phyloP scores from a whole-genome alignment of 2,797 vertebrate species.

The Fistularia commersonii region DNA sequence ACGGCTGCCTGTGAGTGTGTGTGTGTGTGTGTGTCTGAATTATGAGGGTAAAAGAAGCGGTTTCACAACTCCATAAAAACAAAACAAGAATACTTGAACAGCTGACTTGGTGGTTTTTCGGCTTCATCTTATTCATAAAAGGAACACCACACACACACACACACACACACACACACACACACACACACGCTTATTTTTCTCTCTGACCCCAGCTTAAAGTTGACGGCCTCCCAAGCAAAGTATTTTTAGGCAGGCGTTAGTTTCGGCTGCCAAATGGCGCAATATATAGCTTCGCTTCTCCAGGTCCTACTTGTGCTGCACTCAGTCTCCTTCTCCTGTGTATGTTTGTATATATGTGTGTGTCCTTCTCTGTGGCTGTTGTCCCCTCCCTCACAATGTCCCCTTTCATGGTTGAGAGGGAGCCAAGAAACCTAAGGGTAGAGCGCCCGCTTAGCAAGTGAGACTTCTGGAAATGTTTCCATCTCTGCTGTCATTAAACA shows the following conservation, averaged over 20 bases:
- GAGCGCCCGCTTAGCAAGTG: constrained; percentile 32
- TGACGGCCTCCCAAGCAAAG: constrained; percentile 53
- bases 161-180: constrained; percentile 11
- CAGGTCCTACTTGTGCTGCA: constrained; percentile 35
- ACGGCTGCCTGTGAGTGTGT: constrained; percentile 15
- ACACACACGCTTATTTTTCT: constrained; percentile 40
- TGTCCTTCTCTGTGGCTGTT: constrained; percentile 11
- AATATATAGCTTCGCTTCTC: constrained; percentile 65
- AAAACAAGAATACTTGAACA: constrained; percentile 53
- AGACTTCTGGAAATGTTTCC: constrained; percentile 43
- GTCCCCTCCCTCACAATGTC: constrained; percentile 12
- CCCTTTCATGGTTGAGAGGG: constrained; percentile 12
- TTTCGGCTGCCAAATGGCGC: constrained; percentile 59
- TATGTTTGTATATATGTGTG: neutral
- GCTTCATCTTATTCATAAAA: constrained; percentile 38
- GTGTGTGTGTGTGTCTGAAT: constrained; percentile 10
- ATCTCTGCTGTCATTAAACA: constrained; percentile 58
- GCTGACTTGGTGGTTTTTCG: constrained; percentile 51
- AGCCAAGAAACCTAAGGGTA: constrained; percentile 10
- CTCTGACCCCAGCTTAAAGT: constrained; percentile 61
- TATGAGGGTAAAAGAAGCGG: constrained; percentile 35
- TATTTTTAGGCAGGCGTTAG: constrained; percentile 74
- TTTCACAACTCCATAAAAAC: constrained; percentile 55
- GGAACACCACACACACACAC: constrained; percentile 12
- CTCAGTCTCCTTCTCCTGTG: constrained; percentile 14